These are phyloP conservation scores for Drepana arcuata DNA, from an alignment of 1,140 invertebrate species.

Conservation along the genomic window DNA sequence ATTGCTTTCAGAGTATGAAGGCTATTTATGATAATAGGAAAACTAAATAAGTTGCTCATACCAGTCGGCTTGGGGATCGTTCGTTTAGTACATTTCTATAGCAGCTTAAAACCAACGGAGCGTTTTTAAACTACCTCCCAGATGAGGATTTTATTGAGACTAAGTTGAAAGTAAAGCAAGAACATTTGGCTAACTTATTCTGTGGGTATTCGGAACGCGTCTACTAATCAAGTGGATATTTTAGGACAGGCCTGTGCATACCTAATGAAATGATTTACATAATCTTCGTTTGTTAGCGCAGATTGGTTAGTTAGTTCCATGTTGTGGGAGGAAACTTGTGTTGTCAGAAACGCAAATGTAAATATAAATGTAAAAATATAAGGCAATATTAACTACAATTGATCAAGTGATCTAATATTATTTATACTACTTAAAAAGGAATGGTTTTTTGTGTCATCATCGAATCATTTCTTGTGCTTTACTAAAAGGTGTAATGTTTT, in stretches of 20 bases:
- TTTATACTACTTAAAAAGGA: too few species aligned
- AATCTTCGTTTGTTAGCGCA: constrained; percentile 32
- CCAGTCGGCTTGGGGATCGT: too few species aligned
- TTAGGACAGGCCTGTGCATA: constrained; percentile 21
- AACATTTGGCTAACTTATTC: constrained; percentile 6
- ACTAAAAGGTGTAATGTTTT: too few species aligned
- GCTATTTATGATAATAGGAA: too few species aligned
- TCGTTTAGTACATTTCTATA: constrained; percentile 1
- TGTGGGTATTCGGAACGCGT: constrained; percentile 15
- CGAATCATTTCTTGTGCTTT: too few species aligned
- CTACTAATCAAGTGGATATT: constrained; percentile 26
- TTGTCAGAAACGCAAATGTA: too few species aligned
- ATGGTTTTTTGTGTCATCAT: too few species aligned
- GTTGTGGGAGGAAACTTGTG: too few species aligned
- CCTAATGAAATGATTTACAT: constrained; percentile 30
- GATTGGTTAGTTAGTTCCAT: constrained; percentile 14
- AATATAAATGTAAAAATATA: not conserved
- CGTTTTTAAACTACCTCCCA: not conserved
- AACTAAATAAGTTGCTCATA: too few species aligned
- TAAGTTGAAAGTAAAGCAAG: not conserved
- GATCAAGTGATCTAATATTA: too few species aligned
- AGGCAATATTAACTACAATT: constrained; percentile 19
- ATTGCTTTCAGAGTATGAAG: too few species aligned
- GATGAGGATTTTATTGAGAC: not conserved
- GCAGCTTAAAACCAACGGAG: not conserved